Conservation (phyloP, 1,140 invertebrate genomes). For the Lamellibrachia luymesi region DNA sequence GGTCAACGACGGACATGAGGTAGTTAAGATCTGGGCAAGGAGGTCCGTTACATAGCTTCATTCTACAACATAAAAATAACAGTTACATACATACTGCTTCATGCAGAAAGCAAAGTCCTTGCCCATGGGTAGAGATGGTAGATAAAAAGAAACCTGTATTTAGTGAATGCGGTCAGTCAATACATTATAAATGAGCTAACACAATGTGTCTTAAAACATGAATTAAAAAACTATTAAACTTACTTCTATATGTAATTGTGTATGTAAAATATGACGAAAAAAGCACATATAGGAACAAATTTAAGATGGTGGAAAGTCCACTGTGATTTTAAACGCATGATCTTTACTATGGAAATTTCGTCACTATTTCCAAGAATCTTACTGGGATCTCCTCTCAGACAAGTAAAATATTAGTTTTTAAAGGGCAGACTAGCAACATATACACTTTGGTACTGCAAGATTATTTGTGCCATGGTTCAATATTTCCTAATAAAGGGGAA, state of each 20-base stretch:
- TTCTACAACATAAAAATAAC: background rate
- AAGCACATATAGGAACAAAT: background rate
- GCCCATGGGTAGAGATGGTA: background rate
- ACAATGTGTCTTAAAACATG: background rate
- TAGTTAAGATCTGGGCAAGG: slow-evolving; percentile 40
- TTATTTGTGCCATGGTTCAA: no score
- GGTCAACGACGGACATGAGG: slow-evolving; percentile 48
- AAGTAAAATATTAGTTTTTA: no score
- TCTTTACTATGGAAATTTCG: background rate
- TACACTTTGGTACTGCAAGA: no score
- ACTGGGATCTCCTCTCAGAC: background rate
- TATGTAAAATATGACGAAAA: no score
- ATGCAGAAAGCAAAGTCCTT: no score
- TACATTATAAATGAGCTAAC: background rate
- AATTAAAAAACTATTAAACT: no score
- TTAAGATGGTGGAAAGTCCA: background rate
- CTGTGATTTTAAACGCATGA: background rate
- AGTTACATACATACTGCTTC: no score
- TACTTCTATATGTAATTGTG: no score
- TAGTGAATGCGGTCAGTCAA: background rate
- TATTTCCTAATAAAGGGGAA: background rate
- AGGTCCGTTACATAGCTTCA: slow-evolving; percentile 32
- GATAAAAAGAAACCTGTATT: background rate
- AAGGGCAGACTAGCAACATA: no score
- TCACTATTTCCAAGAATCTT: background rate